Conservation (phyloP, 2,113 vertebrate genomes). For the Pluvialis apricaria region DNA sequence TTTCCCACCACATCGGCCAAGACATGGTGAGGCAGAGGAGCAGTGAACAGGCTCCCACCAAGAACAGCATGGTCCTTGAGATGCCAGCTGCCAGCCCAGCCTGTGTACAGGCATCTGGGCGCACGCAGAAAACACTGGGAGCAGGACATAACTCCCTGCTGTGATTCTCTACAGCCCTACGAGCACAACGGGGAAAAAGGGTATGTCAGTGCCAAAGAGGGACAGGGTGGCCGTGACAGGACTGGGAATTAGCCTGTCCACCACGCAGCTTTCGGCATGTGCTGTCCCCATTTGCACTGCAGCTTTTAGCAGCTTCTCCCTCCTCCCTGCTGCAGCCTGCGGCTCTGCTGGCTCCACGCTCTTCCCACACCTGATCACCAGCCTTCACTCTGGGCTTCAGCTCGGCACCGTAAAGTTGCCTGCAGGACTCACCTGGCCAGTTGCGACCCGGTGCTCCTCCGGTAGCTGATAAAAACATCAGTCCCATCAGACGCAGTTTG, state of each 20-base stretch:
- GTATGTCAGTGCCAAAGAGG: neutral
- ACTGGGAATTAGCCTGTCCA: neutral
- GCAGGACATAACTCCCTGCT: neutral
- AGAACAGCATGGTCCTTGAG: fast-evolving
- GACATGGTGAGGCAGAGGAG: neutral
- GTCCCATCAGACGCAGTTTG: conserved; percentile 75
- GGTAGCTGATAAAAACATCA: conserved; percentile 97
- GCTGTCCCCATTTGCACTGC: neutral
- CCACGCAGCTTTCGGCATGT: fast-evolving
- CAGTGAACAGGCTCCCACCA: neutral
- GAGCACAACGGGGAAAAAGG: fast-evolving
- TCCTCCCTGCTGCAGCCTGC: neutral
- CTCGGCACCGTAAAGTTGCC: fast-evolving
- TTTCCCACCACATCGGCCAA: neutral
- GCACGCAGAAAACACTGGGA: fast-evolving
- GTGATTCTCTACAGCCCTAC: fast-evolving
- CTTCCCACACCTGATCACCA: neutral
- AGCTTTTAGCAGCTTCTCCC: neutral
- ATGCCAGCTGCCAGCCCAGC: neutral
- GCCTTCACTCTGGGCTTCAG: neutral
- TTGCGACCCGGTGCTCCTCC: conserved; percentile 90
- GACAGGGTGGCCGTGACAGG: neutral
- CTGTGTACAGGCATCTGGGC: neutral
- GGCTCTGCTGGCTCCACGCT: neutral
- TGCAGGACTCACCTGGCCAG: conserved; percentile 85